Evolutionary conservation across 2,888 invertebrate species (phyloP).

Genomic region (Neria commutata): DNA sequence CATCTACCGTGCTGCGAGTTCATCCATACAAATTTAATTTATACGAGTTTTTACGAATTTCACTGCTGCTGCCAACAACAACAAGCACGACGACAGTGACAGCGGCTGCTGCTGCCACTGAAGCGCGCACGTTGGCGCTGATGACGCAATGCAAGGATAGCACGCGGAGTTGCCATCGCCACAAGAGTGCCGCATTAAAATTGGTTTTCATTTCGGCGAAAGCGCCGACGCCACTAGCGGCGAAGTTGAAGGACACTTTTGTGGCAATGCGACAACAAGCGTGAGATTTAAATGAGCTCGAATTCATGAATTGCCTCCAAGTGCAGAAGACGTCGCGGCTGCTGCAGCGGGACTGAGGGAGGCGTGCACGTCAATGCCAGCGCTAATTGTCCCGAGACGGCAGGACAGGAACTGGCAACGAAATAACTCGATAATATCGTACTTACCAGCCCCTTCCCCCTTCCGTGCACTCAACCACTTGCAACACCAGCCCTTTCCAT

Average conservation of each 20-base stretch:
- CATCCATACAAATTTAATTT: conserved; percentile 20
- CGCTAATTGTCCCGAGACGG: too few species aligned
- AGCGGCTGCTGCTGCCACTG: too few species aligned
- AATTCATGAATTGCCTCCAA: neutral
- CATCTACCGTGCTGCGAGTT: neutral
- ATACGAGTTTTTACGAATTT: conserved; percentile 7
- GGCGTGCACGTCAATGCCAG: too few species aligned
- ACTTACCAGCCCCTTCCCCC: too few species aligned
- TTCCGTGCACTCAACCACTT: neutral
- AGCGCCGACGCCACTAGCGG: neutral
- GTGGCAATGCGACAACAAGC: conserved; percentile 37
- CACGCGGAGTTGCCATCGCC: neutral
- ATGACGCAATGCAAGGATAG: neutral
- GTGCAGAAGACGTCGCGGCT: too few species aligned
- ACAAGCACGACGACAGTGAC: neutral
- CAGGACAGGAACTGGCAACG: too few species aligned
- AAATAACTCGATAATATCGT: too few species aligned
- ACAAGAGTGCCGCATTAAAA: neutral
- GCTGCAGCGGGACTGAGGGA: too few species aligned
- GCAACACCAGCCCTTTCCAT: neutral
- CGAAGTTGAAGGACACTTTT: neutral
- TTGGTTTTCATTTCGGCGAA: neutral
- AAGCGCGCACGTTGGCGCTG: neutral
- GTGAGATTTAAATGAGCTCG: conserved; percentile 20
- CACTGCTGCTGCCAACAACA: neutral